Conservation (phyloP, 2,797 vertebrate genomes). For the Harpagifer antarcticus region DNA sequence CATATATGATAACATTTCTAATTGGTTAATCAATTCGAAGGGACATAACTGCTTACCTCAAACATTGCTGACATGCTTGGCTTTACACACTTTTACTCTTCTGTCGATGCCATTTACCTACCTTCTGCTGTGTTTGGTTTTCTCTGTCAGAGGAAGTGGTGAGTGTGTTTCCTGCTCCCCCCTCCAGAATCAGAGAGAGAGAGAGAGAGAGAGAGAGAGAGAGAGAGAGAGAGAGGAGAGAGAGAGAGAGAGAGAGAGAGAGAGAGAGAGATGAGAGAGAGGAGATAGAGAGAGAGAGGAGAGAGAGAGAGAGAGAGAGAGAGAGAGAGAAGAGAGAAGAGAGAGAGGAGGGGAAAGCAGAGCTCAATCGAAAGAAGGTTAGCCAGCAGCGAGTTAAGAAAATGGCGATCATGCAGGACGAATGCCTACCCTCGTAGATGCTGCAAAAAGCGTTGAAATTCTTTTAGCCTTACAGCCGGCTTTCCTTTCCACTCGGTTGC, state of each 20-base stretch:
- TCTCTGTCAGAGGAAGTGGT: slow-evolving; percentile 80
- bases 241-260: slow-evolving; percentile 46
- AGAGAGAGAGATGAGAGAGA: slow-evolving; percentile 35
- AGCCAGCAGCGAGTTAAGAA: slow-evolving; percentile 86
- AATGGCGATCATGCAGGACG: slow-evolving; percentile 94
- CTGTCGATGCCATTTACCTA: not conserved
- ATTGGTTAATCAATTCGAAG: not conserved
- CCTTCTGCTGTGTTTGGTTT: slow-evolving; percentile 44
- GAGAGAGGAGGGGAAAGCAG: slow-evolving; percentile 67
- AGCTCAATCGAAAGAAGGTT: slow-evolving; percentile 69
- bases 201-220: slow-evolving; percentile 42
- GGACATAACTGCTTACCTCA: too few species aligned
- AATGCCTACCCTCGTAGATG: slow-evolving; percentile 90
- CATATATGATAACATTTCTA: not conserved
- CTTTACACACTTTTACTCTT: not conserved
- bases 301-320: slow-evolving; percentile 42
- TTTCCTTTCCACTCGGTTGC: slow-evolving; percentile 87
- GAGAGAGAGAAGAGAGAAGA: slow-evolving; percentile 3
- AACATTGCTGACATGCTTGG: not conserved
- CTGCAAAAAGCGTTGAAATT: slow-evolving; percentile 88
- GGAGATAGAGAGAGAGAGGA: slow-evolving; percentile 37
- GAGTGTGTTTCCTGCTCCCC: slow-evolving; percentile 69
- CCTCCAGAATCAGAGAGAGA: slow-evolving; percentile 22
- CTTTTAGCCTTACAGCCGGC: slow-evolving; percentile 84
- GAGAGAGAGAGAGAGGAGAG: slow-evolving; percentile 13